These are phyloP conservation scores for Nemopilema nomurai DNA, from an alignment of 30 jellyfish, hydroid and myxozoan genomes.

Conservation along the genomic window DNA sequence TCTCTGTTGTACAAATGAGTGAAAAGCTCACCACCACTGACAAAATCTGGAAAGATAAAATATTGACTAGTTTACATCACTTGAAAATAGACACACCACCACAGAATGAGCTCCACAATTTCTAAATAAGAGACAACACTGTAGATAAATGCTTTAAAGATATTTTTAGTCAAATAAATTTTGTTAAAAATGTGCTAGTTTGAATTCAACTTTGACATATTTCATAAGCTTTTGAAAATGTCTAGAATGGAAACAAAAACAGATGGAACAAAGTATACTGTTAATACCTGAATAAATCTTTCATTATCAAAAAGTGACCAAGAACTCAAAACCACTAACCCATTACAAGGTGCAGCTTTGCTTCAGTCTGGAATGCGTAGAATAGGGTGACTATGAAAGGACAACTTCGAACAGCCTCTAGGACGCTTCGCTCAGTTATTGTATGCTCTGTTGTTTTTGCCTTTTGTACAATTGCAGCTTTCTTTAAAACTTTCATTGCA, in stretches of 20 bases:
- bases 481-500: slow-evolving; percentile 93
- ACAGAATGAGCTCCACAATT: background rate
- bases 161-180: no score
- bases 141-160: no score
- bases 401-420: slow-evolving; percentile 92
- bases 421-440: slow-evolving; percentile 86
- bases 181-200: no score
- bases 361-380: slow-evolving; percentile 93
- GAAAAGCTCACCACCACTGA: slow-evolving; percentile 95
- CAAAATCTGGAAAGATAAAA: slow-evolving; percentile 68
- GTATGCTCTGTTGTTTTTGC: slow-evolving; percentile 96
- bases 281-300: background rate
- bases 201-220: no score
- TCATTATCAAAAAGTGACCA: background rate
- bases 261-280: no score
- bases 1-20: slow-evolving; percentile 95
- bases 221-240: no score
- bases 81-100: background rate
- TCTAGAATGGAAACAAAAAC: no score
- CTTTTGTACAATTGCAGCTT: slow-evolving; percentile 91
- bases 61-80: no score
- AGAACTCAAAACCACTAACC: no score
- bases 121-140: background rate
- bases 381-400: slow-evolving; percentile 90
- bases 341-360: slow-evolving; percentile 90